A percentile compares a stretch with the other conserved stretches of the same genome.
These are phyloP conservation scores for Acleris emargana DNA, from an alignment of 2,888 invertebrate genomes.

Conservation along the genomic window DNA sequence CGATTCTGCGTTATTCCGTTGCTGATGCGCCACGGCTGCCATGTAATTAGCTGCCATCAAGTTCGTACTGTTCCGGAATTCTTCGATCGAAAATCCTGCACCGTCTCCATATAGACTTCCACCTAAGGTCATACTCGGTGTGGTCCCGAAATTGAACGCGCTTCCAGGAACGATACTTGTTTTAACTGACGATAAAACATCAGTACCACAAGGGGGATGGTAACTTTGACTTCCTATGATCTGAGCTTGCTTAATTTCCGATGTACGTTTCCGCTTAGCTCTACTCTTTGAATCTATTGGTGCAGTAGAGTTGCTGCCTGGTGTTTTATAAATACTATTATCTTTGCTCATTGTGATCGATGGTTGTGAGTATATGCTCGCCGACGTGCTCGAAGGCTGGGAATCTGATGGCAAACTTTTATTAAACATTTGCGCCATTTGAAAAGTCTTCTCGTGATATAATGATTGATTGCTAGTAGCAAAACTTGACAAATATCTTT, in stretches of 20 bases:
- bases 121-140: constrained; percentile 83
- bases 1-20: constrained; percentile 62
- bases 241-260: constrained; percentile 60
- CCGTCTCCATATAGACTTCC: constrained; percentile 86
- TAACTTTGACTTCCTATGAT: constrained; percentile 70
- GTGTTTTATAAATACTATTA: constrained; percentile 62
- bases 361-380: constrained; percentile 68
- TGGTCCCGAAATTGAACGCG: constrained; percentile 92
- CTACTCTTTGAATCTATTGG: constrained; percentile 65
- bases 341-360: constrained; percentile 66
- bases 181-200: constrained; percentile 70
- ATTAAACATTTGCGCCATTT: constrained; percentile 85
- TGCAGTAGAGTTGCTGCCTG: constrained; percentile 48
- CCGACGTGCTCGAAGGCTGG: constrained; percentile 60
- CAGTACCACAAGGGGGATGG: constrained; percentile 85
- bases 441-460: constrained; percentile 84
- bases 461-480: constrained; percentile 70
- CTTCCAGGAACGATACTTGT: constrained; percentile 89
- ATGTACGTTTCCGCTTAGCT: constrained; percentile 66
- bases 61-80: constrained; percentile 85
- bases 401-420: constrained; percentile 72
- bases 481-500: constrained; percentile 80
- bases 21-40: constrained; percentile 77
- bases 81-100: constrained; percentile 86
- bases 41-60: constrained; percentile 83